Evolutionary conservation across 2,888 invertebrate genomes (phyloP).

Genomic region (Myopa tessellatipennis): DNA sequence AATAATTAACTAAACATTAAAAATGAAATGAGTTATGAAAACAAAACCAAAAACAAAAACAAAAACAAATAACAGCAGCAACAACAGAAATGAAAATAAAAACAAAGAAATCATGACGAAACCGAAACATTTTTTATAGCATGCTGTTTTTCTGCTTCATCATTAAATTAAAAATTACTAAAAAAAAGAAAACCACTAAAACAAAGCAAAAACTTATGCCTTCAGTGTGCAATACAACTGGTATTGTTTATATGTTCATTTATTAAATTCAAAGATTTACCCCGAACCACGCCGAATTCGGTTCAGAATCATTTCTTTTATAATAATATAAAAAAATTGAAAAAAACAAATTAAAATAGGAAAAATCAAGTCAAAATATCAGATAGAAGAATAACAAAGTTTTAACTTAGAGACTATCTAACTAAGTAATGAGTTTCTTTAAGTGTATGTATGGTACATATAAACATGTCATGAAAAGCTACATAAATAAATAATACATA

Average conservation of each 20-base stretch:
- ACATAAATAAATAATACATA: neutral
- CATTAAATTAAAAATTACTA: neutral
- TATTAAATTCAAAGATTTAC: neutral
- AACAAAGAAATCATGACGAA: neutral
- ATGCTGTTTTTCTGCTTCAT: neutral
- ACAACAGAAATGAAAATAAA: neutral
- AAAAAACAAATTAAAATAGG: slow-evolving; percentile 1
- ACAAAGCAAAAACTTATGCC: neutral
- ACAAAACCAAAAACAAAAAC: neutral
- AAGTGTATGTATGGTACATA: too few species aligned
- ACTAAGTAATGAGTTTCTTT: too few species aligned
- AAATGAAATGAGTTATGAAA: too few species aligned
- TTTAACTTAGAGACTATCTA: neutral
- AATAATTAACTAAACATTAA: too few species aligned
- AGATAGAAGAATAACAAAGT: neutral
- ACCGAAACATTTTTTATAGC: neutral
- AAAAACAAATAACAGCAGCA: neutral
- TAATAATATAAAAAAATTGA: slow-evolving; percentile 20
- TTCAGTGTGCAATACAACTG: neutral
- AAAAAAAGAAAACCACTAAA: neutral
- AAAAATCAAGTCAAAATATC: neutral
- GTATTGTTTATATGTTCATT: neutral
- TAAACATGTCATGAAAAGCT: too few species aligned
- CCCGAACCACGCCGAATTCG: neutral
- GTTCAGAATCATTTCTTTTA: neutral